Evolutionary conservation across 92 coral and sea anemone species (phyloP).

Genomic region (Palythoa heliodiscus): DNA sequence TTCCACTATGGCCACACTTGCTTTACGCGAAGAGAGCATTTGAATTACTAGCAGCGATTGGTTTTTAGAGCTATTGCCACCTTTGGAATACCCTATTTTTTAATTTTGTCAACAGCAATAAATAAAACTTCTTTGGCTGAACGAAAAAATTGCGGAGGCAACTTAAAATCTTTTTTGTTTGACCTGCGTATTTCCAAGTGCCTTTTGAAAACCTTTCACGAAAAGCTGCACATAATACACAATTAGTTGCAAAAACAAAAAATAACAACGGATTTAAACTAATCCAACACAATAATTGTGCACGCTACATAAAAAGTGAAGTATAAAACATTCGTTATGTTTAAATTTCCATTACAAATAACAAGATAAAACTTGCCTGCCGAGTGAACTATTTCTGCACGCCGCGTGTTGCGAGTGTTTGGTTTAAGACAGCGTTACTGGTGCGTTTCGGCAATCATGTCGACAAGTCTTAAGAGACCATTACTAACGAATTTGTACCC

Average conservation of each 20-base stretch:
- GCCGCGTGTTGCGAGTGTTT: not conserved
- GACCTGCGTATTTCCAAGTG: slow-evolving; percentile 7
- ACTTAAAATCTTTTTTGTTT: slow-evolving; percentile 11
- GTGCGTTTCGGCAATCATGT: not conserved
- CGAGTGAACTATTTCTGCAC: not conserved
- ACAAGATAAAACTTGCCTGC: slow-evolving; percentile 12
- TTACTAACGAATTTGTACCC: not conserved
- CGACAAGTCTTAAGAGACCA: not conserved
- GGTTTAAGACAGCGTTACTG: not conserved
- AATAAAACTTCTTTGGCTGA: slow-evolving; percentile 21
- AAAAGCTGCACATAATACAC: slow-evolving; percentile 9
- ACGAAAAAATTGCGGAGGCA: slow-evolving; percentile 37
- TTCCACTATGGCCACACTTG: not conserved
- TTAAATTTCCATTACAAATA: not conserved
- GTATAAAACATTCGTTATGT: slow-evolving; percentile 15
- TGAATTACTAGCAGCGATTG: slow-evolving; percentile 17
- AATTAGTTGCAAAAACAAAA: slow-evolving; percentile 20
- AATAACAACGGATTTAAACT: not conserved
- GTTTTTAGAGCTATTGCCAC: slow-evolving; percentile 19
- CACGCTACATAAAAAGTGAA: slow-evolving; percentile 26
- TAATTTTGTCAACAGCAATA: slow-evolving; percentile 30
- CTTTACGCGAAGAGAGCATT: not conserved
- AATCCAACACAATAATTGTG: not conserved
- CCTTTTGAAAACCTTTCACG: not conserved
- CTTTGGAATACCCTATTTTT: not conserved